Evolutionary conservation across 2,888 invertebrate genomes (phyloP), one percentile per base, ranked within the genome.

Genomic region (Agrypnus murinus): DNA sequence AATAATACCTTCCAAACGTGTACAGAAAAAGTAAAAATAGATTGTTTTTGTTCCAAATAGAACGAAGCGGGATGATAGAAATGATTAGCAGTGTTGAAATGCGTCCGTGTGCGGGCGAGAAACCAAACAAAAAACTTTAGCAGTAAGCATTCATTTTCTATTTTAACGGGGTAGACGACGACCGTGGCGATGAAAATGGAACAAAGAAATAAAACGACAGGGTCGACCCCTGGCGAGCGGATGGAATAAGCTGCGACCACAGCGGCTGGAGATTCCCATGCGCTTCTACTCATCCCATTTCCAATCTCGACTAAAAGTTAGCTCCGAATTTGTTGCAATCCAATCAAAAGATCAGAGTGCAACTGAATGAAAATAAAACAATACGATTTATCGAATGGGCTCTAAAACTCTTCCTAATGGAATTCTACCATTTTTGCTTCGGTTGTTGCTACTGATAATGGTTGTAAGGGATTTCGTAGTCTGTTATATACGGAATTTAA

Each of bases 191-290:
- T 32, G 62, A 65, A 66, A 66, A 70, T 65, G 46, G 65, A 65
- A 71, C 71, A 71, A 68, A 71, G 60, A 64, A 67, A 67, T 50
- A 68, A 68, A 63, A 58, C 66, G 63, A 66, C 55, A 57, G 43
- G 43, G 25, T 12, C 63, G 63, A 69, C 72, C 65, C 65, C 57
- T 69, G 72, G 70, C 60, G 59, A 70, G 65, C 60, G 57, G 55
- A 53, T 46, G 59, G 34, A 66, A 60, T 53, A 66, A 59, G 59
- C 53, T 31, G 53, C 65, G 70, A 66, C 65, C 70, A 63, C 70
- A 70, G 53, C 70, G 65, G 65, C 70, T 70, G 70, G 60, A 60
- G 62, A 66, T 70, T 70, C 70, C 62, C 70, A 70, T 65, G 62
- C 70, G 70, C 65, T 69, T 34, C 32, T n/a, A n/a, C 64, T 46